Evolutionary conservation across 2,888 invertebrate genomes (phyloP), one percentile per base, ranked within the genome.

Genomic region (Euplexia lucipara): DNA sequence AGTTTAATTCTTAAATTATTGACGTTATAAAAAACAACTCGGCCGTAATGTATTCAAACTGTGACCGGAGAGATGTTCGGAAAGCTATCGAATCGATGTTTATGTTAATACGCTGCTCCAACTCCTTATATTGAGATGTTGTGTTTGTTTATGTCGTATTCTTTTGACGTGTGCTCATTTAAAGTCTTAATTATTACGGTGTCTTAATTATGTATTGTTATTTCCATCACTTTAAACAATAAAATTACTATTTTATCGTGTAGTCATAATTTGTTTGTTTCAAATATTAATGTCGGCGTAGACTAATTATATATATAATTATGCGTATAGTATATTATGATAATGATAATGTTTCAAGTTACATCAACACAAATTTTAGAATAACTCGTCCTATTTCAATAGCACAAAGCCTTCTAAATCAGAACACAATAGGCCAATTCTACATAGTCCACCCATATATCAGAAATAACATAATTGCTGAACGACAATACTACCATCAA

Each of bases 1-100:
- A 87, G 85, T 91, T 93, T 91, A 87, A 89, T 90, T 89, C 90
- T 82, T 86, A 91, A 94, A 91, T 91, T 94, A 94, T 92, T 90
- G 90, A 86, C 79, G 84, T 83, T 85, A 91, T 94, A 93, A 93
- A 93, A 93, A 90, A 87, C 87, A 88, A 88, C 88, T 82, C 79
- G 78, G 67, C 83, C 74, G 82, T 92, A 93, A 92, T 93, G 89
- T 93, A 92, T 93, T 92, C 91, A 88, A 90, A 89, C 86, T 89
- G 89, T 85, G 90, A 89, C 86, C 84, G 84, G 83, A 81, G 86
- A 88, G 86, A 86, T 90, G 90, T 90, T 87, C 82, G 81, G 83
- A 87, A 88, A 83, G 87, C 88, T 84, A 88, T 91, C 88, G 87
- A 87, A 90, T 78, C 87, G 86, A 90, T 94, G 92, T 93, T 93